A percentile compares a stretch with the other conserved stretches of the same genome.
These are phyloP conservation scores for Otolemur garnettii DNA, from an alignment of 2,113 vertebrate species.

Conservation along the genomic window DNA sequence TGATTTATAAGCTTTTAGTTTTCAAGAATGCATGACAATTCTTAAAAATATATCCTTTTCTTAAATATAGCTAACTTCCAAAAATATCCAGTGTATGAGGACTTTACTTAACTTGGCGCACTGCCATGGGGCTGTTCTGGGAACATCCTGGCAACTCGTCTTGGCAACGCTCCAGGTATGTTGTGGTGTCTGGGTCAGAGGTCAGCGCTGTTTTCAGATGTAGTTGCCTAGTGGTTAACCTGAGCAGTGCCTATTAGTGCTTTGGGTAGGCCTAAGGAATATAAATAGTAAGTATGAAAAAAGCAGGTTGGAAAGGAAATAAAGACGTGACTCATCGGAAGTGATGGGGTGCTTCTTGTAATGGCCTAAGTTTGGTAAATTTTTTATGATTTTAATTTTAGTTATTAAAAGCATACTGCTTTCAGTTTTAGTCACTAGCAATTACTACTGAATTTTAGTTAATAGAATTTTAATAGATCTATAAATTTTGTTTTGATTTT, in stretches of 20 bases:
- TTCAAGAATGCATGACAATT: conserved; percentile 28
- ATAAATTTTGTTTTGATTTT: conserved; percentile 7
- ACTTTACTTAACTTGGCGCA: conserved; percentile 97
- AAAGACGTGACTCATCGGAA: neutral
- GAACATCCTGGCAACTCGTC: conserved; percentile 98
- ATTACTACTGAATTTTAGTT: neutral
- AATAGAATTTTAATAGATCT: conserved; percentile 54
- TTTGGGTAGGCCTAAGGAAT: neutral
- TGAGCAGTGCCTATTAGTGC: neutral
- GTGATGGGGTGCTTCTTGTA: neutral
- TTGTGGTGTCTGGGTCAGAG: neutral
- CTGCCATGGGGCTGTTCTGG: conserved; percentile 97
- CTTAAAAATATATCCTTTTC: conserved; percentile 55
- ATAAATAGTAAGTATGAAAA: neutral
- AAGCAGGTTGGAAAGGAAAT: neutral
- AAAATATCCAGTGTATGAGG: conserved; percentile 99
- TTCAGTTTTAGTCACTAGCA: conserved; percentile 40
- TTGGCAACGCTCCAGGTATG: conserved; percentile 98
- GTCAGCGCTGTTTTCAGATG: neutral
- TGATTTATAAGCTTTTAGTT: conserved; percentile 36
- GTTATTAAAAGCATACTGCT: neutral
- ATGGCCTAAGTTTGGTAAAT: neutral
- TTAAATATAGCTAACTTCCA: conserved; percentile 94
- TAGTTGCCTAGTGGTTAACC: neutral
- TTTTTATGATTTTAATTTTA: conserved; percentile 38